Evolutionary conservation across 2,888 invertebrate species (phyloP), one percentile per base, ranked within the genome.

Genomic region (Lasioglossum pauxillum): DNA sequence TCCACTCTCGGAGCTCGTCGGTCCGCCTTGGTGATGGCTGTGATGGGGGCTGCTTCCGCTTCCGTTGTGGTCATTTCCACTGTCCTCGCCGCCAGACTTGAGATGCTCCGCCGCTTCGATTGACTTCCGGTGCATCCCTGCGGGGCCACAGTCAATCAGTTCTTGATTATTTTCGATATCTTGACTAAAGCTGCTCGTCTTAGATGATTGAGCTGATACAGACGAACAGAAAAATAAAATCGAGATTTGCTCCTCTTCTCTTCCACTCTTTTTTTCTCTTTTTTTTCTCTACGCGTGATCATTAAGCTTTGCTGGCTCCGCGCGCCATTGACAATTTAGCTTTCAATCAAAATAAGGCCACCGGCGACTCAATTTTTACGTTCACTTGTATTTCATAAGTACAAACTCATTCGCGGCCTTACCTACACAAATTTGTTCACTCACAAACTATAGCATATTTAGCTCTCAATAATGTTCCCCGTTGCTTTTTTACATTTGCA

Each of bases 51-150:
- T 93, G 90, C 94, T 93, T 89, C 93, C 92, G 88, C 94, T 94
- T 92, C 92, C 93, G 93, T 92, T 86, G 93, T 95, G 94, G 95
- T 96, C 88, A 96, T 96, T 82, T 95, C 96, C 98, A 94, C 97
- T 97, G 92, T 96, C 97, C 87, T 96, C 96, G 82, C 97, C 97
- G 88, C 96, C 96, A 93, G 98, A 98, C 95, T 98, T 99, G 89
- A 99, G 97, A 95, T 99, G 98, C 93, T 98, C 98, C 90, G 99
- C 99, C 80, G 99, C 99, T 96, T 99, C 99, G 94, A 99, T 96
- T 76, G 99, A 99, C 96, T 99, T 99, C 94, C 99, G 98, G 96
- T 99, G 99, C 99, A 99, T 99, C 95, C 99, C 99, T 99, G 96
- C 92, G 95, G 95, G 94, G 91, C 95, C 95, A 95, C 95, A 95